A percentile compares a stretch with the other conserved stretches of the same genome.
phyloP scores from a whole-genome alignment of 2,888 invertebrate genomes.

The Automeris io region DNA sequence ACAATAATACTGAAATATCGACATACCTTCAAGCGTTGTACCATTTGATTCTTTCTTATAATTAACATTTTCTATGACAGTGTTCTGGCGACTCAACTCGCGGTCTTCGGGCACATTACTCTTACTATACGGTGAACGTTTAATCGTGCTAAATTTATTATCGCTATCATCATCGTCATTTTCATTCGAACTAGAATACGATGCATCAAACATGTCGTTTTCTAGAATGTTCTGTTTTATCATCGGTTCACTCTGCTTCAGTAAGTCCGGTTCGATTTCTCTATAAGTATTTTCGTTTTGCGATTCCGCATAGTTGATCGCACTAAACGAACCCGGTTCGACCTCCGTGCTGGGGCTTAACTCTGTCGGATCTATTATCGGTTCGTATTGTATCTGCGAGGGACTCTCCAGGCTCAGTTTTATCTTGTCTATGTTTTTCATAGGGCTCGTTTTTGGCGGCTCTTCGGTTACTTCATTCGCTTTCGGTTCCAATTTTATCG shows the following conservation, averaged over 20 bases:
- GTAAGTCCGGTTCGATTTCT: constrained; percentile 34
- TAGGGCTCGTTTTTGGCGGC: constrained; percentile 51
- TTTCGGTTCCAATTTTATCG: constrained; percentile 30
- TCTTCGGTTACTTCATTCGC: constrained; percentile 29
- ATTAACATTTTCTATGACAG: constrained; percentile 70
- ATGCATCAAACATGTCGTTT: constrained; percentile 70
- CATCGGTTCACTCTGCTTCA: constrained; percentile 66
- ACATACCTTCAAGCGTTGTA: constrained; percentile 54
- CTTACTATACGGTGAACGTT: constrained; percentile 81
- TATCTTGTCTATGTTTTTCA: constrained; percentile 71
- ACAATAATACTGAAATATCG: neutral
- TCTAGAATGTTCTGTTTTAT: constrained; percentile 72
- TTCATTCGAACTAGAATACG: constrained; percentile 71
- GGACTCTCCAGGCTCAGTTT: constrained; percentile 67
- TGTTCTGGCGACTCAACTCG: constrained; percentile 64
- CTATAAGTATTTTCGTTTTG: constrained; percentile 34
- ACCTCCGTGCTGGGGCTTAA: constrained; percentile 62
- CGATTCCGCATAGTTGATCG: constrained; percentile 48
- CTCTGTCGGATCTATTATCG: constrained; percentile 62
- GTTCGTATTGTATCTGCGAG: constrained; percentile 70
- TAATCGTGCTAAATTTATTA: constrained; percentile 84
- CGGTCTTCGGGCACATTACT: constrained; percentile 46
- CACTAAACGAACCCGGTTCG: constrained; percentile 53
- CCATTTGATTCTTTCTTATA: constrained; percentile 66
- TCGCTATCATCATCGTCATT: constrained; percentile 80